Conservation (phyloP, 64 coral and sea anemone species). For the Cladopsammia gracilis region DNA sequence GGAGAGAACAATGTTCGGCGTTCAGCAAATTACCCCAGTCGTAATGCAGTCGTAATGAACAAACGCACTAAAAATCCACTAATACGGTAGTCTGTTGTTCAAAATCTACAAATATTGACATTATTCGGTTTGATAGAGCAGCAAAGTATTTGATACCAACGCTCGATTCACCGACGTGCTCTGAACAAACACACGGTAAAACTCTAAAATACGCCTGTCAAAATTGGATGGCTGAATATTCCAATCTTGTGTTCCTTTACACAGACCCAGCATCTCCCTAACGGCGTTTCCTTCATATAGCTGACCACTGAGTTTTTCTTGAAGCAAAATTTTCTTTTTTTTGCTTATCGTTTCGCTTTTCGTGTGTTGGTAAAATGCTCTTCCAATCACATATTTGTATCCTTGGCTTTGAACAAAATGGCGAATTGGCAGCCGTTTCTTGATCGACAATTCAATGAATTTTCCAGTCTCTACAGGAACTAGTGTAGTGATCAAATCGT, state of each 20-base stretch:
- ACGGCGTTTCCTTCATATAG: constrained; percentile 64
- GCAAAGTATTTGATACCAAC: constrained; percentile 38
- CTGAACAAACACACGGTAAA: constrained; percentile 71
- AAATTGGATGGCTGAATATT: constrained; percentile 80
- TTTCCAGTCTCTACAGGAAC: constrained; percentile 29
- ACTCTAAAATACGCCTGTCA: constrained; percentile 52
- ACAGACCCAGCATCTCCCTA: constrained; percentile 64
- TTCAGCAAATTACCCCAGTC: too few species aligned
- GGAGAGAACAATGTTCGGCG: too few species aligned
- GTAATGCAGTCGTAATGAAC: too few species aligned
- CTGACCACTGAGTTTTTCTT: constrained; percentile 61
- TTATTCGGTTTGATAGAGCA: constrained; percentile 49
- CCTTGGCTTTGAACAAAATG: constrained; percentile 69
- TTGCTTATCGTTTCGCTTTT: constrained; percentile 84
- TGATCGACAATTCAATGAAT: constrained; percentile 43
- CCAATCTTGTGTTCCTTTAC: constrained; percentile 74
- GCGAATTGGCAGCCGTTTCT: constrained; percentile 43
- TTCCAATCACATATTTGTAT: constrained; percentile 35
- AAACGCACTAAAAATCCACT: too few species aligned
- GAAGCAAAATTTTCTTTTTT: constrained; percentile 78
- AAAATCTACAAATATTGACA: not conserved
- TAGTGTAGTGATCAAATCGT: constrained; percentile 46
- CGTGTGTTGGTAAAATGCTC: constrained; percentile 82
- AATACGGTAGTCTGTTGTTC: too few species aligned
- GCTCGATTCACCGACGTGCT: constrained; percentile 81